Evolutionary conservation across 2,113 vertebrate genomes (phyloP).

Genomic region (Syngnathus floridae): DNA sequence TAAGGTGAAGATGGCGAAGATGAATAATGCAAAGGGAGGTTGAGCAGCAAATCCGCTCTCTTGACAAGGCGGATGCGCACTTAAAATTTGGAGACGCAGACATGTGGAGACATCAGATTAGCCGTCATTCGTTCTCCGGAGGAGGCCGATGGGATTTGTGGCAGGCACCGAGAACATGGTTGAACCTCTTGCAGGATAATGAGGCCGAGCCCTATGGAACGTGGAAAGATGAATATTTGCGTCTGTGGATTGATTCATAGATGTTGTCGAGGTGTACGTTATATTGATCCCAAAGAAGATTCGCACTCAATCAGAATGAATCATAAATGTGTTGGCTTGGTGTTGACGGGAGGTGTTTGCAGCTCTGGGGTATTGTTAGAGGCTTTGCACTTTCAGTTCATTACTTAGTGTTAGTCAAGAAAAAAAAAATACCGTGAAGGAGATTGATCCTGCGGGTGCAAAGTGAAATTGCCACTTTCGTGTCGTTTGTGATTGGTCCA

Average conservation of each 20-base stretch:
- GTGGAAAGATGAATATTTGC: neutral
- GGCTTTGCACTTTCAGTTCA: neutral
- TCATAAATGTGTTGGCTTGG: neutral
- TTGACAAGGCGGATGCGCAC: neutral
- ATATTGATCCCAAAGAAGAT: neutral
- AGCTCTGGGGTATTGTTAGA: neutral
- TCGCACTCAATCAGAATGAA: neutral
- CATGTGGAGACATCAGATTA: slow-evolving; percentile 1
- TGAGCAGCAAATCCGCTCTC: slow-evolving; percentile 16
- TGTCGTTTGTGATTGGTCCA: neutral
- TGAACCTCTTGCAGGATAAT: too few relatives aligned
- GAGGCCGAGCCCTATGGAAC: too few relatives aligned
- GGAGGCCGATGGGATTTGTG: neutral
- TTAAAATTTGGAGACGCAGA: neutral
- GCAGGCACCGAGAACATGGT: neutral
- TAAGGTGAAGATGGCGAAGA: slow-evolving; percentile 27
- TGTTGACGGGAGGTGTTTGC: neutral
- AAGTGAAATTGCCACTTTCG: neutral
- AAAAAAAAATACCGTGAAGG: neutral
- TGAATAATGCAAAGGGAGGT: slow-evolving; percentile 48
- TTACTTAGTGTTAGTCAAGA: neutral
- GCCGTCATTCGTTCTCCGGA: slow-evolving; percentile 15
- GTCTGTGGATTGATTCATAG: neutral
- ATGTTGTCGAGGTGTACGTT: neutral
- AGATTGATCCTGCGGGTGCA: neutral